Conservation (phyloP, 2,888 invertebrate species). For the Harmothoe impar region DNA sequence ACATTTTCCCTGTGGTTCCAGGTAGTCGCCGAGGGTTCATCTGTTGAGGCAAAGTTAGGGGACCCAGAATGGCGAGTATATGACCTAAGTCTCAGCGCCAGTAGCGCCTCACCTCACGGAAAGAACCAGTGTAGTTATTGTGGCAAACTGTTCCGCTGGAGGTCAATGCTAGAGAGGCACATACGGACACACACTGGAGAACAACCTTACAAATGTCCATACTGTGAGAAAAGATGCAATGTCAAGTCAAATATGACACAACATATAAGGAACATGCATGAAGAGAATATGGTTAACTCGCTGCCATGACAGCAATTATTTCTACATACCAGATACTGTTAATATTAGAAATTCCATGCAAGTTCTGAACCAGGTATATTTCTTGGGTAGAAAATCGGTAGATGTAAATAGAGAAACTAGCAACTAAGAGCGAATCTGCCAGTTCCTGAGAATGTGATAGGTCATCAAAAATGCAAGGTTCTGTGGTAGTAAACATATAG, state of each 20-base stretch:
- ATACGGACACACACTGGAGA: constrained; percentile 44
- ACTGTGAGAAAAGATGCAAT: not conserved
- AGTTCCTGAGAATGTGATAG: too few species aligned
- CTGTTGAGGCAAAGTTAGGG: not conserved
- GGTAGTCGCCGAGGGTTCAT: not conserved
- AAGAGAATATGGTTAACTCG: not conserved
- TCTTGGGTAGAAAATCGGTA: too few species aligned
- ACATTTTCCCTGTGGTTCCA: constrained; percentile 5
- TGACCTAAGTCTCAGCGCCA: not conserved
- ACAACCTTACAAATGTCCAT: constrained; percentile 4
- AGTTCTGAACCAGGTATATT: too few species aligned
- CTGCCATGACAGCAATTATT: too few species aligned
- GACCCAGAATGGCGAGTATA: not conserved
- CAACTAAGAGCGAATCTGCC: too few species aligned
- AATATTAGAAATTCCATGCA: too few species aligned
- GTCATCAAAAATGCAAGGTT: too few species aligned
- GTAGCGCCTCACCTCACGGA: not conserved
- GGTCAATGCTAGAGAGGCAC: not conserved
- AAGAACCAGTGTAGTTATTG: not conserved
- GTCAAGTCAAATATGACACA: not conserved
- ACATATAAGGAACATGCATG: not conserved
- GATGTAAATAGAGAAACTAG: too few species aligned
- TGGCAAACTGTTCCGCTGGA: not conserved
- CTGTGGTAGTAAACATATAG: too few species aligned
- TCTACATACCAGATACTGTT: too few species aligned